Base-by-base conservation (phyloP, 1,140 invertebrate species). In the Choristoneura fumiferana region DNA sequence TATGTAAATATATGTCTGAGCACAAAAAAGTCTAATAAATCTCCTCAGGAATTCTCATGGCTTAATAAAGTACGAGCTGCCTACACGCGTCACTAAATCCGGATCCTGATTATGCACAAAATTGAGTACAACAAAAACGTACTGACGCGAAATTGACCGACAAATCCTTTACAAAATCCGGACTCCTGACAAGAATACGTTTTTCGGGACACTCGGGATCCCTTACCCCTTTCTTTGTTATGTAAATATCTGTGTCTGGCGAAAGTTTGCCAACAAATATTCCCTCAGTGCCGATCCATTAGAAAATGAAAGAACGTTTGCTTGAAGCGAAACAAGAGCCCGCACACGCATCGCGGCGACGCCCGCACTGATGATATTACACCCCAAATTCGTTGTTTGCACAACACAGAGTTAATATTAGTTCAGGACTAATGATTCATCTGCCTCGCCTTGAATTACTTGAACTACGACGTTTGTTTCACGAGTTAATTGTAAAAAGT, bases 221-320 rank as follows among this genome's bases (percentile, higher is more conserved):
- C 67, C 78, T 71, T 76, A 73, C 71, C 68, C 69, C 74, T 71
- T 76, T 67, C 73, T 77, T 81, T 84, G 75, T 85, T 78, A 85
- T 84, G 78, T 84, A 78, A 81, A 81, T 84, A 74, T 82, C 67
- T 59, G 61, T 73, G 66, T 73, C 76, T 78, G 73, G 68, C 63
- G 60, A 72, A 73, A 73, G 67, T 73, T 76, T 80, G 67, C 72
- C 68, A 69, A 78, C 76, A 81, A 81, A 81, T 80, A 84, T 76
- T 73, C 71, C 73, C 73, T 63, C 60, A 71, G 69, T 56, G 67
- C 60, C 65, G 69, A 82, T 79, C 81, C 81, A 82, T 82, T 85
- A 85, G 76, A 78, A 78, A 82, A 79, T 84, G 77, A 81, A 81
- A 74, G 68, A 71, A 75, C 67, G 67, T 76, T 81, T 76, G 65